Base-by-base conservation (phyloP, 2,113 vertebrate genomes). In the Brachyhypopomus occidentalis region DNA sequence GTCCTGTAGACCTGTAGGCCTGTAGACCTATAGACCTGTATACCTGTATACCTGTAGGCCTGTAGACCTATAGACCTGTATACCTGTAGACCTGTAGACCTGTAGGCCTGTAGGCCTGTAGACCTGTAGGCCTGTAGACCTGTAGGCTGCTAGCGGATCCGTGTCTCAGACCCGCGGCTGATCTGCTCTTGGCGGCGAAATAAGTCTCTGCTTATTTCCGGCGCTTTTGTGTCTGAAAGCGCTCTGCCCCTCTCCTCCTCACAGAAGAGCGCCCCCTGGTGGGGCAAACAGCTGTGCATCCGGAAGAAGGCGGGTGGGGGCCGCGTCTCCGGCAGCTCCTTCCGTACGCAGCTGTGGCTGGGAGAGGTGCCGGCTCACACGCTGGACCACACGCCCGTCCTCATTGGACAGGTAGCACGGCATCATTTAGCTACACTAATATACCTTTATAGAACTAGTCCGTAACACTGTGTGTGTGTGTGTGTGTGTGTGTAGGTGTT, bases 121-220 rank as follows among this genome's bases (percentile, higher is more conserved):
- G n/a, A n/a, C n/a, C n/a, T n/a, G n/a, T n/a, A n/a, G n/a, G n/a
- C n/a, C n/a, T n/a, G n/a, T n/a, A 23, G 27, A 14, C 11, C 22
- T 14, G 11, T 64, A 14, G 7, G 63, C 79, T 75, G 19, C 79
- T 59, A 74, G 83, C 25, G 27, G 73, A 67, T 25, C 85, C 89
- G 88, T 89, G 89, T 72, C 16, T 0, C 0, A 25, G 27, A 25
- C 77, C 64, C 9, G 2, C 72, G 58, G 77, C 74, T 86, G 83
- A 86, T 56, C 3, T 52, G 69, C 19, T 76, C 80, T 83, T 52
- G 81, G 60, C 87, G 87, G 86, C 86, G 91, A 91, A 94, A 94
- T 94, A 94, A 93, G 92, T 92, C 81, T 23, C 74, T 88, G 83
- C 89, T 94, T 95, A 92, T 91, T 94, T 91, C 92, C 89, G 17